Evolutionary conservation across 2,797 vertebrate genomes (phyloP).

Genomic region (Enteromius thamalakanensis): DNA sequence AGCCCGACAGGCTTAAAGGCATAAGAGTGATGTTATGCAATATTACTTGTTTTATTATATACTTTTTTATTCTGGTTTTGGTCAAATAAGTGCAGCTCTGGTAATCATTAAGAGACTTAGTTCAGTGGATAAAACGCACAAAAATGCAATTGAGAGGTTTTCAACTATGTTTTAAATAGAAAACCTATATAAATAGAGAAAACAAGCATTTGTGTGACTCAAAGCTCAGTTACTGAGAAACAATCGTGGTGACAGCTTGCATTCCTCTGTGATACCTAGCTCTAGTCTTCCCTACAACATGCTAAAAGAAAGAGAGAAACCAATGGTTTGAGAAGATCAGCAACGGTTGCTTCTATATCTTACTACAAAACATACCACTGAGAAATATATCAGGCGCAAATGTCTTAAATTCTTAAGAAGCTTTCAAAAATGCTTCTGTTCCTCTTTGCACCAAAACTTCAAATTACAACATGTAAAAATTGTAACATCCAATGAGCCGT

Average conservation of each 20-base stretch:
- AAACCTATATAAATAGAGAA: neutral
- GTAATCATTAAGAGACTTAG: neutral
- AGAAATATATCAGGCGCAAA: neutral
- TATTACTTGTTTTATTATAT: too few relatives aligned
- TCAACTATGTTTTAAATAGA: neutral
- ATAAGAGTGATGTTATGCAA: too few relatives aligned
- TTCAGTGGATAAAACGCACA: neutral
- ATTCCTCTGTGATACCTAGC: neutral
- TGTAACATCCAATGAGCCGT: constrained; percentile 25
- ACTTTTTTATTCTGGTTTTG: neutral
- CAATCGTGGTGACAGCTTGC: neutral
- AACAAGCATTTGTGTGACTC: neutral
- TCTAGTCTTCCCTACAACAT: neutral
- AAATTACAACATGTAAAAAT: constrained; percentile 26
- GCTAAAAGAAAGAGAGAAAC: neutral
- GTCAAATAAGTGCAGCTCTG: neutral
- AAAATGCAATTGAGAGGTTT: neutral
- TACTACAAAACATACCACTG: neutral
- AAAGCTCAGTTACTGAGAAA: neutral
- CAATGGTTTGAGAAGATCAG: neutral
- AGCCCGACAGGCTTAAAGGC: too few relatives aligned
- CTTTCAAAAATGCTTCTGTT: constrained; percentile 21
- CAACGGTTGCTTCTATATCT: neutral
- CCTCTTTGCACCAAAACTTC: constrained; percentile 23
- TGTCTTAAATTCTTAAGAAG: constrained; percentile 30